These are phyloP conservation scores for Corythornis leucogaster DNA, from an alignment of 2,797 vertebrate species.

Conservation along the genomic window DNA sequence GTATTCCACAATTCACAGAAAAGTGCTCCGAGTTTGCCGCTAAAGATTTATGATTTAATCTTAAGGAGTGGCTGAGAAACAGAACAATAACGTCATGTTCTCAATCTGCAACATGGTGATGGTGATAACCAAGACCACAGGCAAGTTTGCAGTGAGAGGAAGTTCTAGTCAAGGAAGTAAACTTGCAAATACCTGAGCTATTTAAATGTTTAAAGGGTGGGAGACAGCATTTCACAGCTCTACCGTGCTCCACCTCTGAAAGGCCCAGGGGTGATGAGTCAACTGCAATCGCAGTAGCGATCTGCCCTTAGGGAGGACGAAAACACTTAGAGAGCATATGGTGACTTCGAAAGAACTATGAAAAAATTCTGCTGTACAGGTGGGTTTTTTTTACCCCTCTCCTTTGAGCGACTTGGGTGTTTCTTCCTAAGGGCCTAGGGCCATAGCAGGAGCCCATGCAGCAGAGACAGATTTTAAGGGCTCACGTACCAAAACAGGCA, in stretches of 20 bases:
- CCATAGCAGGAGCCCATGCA: neutral
- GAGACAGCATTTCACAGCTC: neutral
- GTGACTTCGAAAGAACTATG: neutral
- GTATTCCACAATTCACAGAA: neutral
- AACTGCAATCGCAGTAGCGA: neutral
- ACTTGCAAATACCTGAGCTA: neutral
- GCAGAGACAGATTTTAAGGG: neutral
- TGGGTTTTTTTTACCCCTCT: neutral
- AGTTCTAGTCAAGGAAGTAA: neutral
- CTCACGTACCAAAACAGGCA: rapidly evolving
- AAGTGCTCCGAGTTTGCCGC: neutral
- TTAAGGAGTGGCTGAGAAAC: neutral
- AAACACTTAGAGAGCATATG: neutral
- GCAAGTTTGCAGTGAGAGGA: neutral
- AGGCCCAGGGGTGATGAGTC: neutral
- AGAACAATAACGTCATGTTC: rapidly evolving
- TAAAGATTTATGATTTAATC: neutral
- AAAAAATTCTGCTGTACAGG: neutral
- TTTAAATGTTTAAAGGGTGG: neutral
- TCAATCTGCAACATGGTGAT: neutral
- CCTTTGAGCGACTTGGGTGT: neutral
- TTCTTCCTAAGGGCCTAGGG: neutral
- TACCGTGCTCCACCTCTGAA: neutral
- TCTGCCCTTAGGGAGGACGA: neutral
- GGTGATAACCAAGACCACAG: neutral